Conservation (phyloP, 2,888 invertebrate genomes). For the Xylota sylvarum region DNA sequence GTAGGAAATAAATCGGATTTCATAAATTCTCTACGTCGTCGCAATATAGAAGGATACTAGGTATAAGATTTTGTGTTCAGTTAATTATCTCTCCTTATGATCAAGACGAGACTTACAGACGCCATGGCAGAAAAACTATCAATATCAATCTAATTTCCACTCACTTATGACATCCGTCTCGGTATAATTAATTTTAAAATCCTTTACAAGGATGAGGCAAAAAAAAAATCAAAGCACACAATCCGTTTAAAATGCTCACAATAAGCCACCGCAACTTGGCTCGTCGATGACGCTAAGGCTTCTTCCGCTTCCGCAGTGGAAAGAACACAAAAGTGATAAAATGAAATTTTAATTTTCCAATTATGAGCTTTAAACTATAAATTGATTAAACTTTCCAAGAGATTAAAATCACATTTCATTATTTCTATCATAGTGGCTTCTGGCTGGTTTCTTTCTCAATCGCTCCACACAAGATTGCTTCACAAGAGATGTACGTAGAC, state of each 20-base stretch:
- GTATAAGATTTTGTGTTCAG: too few relatives aligned
- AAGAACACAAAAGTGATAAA: conserved; percentile 46
- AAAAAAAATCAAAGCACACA: not conserved
- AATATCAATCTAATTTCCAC: conserved; percentile 1
- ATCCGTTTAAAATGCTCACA: conserved; percentile 1
- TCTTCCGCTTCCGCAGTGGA: not conserved
- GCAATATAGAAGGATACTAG: too few relatives aligned
- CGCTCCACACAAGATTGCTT: not conserved
- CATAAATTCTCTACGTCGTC: too few relatives aligned
- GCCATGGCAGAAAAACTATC: not conserved
- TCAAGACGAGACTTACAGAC: not conserved
- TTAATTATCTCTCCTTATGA: not conserved
- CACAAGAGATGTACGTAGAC: not conserved
- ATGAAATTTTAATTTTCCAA: conserved; percentile 63
- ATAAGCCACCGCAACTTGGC: not conserved
- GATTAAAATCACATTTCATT: conserved; percentile 62
- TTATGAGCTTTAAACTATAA: conserved; percentile 62
- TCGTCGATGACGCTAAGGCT: not conserved
- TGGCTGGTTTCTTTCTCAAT: not conserved
- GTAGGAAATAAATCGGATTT: too few relatives aligned
- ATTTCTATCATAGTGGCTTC: conserved; percentile 9
- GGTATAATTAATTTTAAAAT: conserved; percentile 24
- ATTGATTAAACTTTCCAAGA: conserved; percentile 67
- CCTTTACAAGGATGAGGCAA: not conserved
- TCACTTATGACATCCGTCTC: not conserved